Evolutionary conservation across 2,113 vertebrate species (phyloP).

Genomic region (Nannobrachium achirus): DNA sequence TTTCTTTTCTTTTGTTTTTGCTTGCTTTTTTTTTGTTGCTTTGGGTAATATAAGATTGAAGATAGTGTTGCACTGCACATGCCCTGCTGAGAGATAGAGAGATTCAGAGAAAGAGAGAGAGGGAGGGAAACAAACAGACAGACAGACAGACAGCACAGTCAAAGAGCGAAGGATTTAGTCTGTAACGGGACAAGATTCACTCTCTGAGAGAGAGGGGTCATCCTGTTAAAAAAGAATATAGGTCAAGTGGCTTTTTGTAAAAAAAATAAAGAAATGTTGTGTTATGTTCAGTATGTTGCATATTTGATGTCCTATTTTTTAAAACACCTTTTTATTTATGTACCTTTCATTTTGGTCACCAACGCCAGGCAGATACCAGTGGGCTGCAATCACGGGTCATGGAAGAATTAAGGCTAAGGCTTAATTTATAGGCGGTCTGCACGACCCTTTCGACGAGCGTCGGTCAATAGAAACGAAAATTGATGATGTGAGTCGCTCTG

Average conservation of each 20-base stretch:
- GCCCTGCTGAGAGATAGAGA: constrained; percentile 78
- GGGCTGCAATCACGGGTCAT: constrained; percentile 70
- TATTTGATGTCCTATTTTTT: constrained; percentile 51
- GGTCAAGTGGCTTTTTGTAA: constrained; percentile 71
- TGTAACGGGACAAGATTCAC: constrained; percentile 59
- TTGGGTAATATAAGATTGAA: constrained; percentile 70
- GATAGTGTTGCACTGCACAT: constrained; percentile 78
- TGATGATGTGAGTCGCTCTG: too few species aligned
- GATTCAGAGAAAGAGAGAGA: constrained; percentile 68
- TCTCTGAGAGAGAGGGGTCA: constrained; percentile 69
- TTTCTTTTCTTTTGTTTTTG: constrained; percentile 21
- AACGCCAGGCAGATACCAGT: constrained; percentile 61
- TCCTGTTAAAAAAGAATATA: constrained; percentile 63
- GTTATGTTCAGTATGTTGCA: constrained; percentile 51
- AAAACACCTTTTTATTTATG: constrained; percentile 64
- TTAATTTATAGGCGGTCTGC: neutral
- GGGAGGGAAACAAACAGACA: constrained; percentile 62
- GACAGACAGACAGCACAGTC: constrained; percentile 52
- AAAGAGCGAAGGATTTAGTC: constrained; percentile 61
- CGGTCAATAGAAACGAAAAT: too few species aligned
- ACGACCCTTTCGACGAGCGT: too few species aligned
- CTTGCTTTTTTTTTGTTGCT: constrained; percentile 57
- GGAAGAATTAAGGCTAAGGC: constrained; percentile 53
- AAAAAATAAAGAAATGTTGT: too few species aligned
- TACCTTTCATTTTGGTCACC: constrained; percentile 57